These are phyloP conservation scores for Chloroceryle aenea DNA, from an alignment of 2,113 vertebrate genomes.

Conservation along the genomic window DNA sequence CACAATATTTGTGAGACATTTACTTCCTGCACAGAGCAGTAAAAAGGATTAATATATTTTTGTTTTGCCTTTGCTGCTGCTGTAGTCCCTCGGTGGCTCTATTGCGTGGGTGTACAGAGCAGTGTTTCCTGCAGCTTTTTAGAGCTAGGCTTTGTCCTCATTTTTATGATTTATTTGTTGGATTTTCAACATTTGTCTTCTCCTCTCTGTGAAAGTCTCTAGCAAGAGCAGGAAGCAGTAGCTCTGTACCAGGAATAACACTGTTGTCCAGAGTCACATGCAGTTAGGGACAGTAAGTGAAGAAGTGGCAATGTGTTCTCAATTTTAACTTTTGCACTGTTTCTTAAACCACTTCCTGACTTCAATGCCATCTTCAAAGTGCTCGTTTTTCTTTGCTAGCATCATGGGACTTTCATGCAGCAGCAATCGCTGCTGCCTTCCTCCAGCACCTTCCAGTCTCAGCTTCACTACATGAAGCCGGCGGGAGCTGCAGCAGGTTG, in stretches of 20 bases:
- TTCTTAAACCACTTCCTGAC: not conserved
- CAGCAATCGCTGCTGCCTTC: not conserved
- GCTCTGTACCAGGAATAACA: not conserved
- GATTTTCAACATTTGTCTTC: not conserved
- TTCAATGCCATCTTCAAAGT: not conserved
- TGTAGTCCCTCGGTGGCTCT: fast-evolving
- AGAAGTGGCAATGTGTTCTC: not conserved
- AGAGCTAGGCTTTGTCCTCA: not conserved
- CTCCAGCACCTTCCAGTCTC: not conserved
- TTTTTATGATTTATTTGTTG: not conserved
- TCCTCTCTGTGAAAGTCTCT: not conserved
- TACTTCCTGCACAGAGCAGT: not conserved
- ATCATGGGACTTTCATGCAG: too few relatives aligned
- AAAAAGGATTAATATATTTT: not conserved
- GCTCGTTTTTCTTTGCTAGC: not conserved
- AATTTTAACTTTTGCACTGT: fast-evolving
- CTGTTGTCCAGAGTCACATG: fast-evolving
- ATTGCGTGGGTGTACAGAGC: fast-evolving
- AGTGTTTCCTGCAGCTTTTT: not conserved
- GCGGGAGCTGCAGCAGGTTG: fast-evolving
- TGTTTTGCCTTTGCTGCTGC: not conserved
- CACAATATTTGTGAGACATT: not conserved
- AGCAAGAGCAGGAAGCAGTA: not conserved
- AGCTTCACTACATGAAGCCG: fast-evolving
- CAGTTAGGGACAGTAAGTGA: not conserved